Percentiles rank a stretch among this genome's conserved stretches.
Conservation (phyloP, 2,113 vertebrate species). For the Sula dactylatra region DNA sequence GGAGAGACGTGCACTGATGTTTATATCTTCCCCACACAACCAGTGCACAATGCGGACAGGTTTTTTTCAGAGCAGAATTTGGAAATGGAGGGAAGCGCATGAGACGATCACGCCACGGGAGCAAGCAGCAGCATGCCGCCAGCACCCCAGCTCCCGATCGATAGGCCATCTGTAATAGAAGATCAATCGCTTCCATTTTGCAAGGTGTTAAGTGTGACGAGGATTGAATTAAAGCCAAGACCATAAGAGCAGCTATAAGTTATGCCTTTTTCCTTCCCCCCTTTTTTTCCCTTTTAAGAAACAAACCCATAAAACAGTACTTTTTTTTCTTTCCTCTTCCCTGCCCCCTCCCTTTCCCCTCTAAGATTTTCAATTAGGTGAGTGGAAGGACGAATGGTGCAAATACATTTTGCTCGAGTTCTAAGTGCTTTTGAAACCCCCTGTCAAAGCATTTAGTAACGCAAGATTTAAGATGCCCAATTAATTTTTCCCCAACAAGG, state of each 20-base stretch:
- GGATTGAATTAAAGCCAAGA: slow-evolving; percentile 52
- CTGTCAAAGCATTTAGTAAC: slow-evolving; percentile 74
- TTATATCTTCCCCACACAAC: neutral
- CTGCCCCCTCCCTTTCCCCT: neutral
- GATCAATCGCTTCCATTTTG: slow-evolving; percentile 61
- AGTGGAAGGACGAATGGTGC: slow-evolving; percentile 59
- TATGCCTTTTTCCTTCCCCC: neutral
- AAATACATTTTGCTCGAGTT: slow-evolving; percentile 65
- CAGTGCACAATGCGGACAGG: fast-evolving
- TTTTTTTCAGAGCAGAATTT: neutral
- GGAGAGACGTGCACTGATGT: neutral
- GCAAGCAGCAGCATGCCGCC: neutral
- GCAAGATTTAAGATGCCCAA: slow-evolving; percentile 80
- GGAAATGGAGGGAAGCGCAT: neutral
- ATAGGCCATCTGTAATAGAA: slow-evolving; percentile 39
- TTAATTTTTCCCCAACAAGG: slow-evolving; percentile 79
- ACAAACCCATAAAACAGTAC: slow-evolving; percentile 56
- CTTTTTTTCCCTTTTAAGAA: slow-evolving; percentile 14
- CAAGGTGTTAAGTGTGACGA: slow-evolving; percentile 40
- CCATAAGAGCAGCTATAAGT: slow-evolving; percentile 38
- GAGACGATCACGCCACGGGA: neutral
- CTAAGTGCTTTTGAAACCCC: slow-evolving; percentile 75
- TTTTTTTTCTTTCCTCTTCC: slow-evolving; percentile 5
- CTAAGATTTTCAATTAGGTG: slow-evolving; percentile 69
- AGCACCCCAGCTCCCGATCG: neutral